Conservation (phyloP, 2,888 invertebrate species). For the Schrankia costaestrigalis region DNA sequence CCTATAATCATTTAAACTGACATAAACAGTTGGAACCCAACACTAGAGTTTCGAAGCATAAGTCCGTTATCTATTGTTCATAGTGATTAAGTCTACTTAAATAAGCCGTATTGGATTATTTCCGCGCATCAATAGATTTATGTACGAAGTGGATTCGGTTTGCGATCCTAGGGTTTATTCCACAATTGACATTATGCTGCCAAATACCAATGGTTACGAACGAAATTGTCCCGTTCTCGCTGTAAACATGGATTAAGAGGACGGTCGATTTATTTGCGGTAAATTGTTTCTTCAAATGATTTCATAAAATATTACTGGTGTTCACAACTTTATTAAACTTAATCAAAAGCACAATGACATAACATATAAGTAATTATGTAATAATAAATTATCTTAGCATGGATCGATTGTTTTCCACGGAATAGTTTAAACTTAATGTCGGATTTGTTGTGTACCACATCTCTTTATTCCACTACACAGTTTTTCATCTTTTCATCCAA, state of each 20-base stretch:
- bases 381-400: too few relatives aligned
- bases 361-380: too few relatives aligned
- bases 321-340: too few relatives aligned
- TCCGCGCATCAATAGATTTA: slow-evolving; percentile 3
- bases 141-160: neutral
- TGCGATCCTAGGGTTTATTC: slow-evolving; percentile 3
- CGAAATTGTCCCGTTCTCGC: slow-evolving; percentile 1
- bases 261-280: too few relatives aligned
- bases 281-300: too few relatives aligned
- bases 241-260: slow-evolving; percentile 4
- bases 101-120: slow-evolving; percentile 4
- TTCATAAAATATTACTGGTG: too few relatives aligned
- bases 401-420: too few relatives aligned
- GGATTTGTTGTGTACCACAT: too few relatives aligned
- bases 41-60: neutral
- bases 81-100: slow-evolving; percentile 7
- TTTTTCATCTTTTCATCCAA: too few relatives aligned
- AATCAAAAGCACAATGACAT: too few relatives aligned
- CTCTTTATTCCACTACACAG: too few relatives aligned
- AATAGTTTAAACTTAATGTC: too few relatives aligned
- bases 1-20: slow-evolving; percentile 2
- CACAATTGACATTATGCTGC: slow-evolving; percentile 4
- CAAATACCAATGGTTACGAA: slow-evolving; percentile 3
- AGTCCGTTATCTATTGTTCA: slow-evolving; percentile 4
- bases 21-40: neutral